Evolutionary conservation across 2,113 vertebrate genomes (phyloP), one percentile per base, ranked within the genome.

Genomic region (Hyperopisus bebe): DNA sequence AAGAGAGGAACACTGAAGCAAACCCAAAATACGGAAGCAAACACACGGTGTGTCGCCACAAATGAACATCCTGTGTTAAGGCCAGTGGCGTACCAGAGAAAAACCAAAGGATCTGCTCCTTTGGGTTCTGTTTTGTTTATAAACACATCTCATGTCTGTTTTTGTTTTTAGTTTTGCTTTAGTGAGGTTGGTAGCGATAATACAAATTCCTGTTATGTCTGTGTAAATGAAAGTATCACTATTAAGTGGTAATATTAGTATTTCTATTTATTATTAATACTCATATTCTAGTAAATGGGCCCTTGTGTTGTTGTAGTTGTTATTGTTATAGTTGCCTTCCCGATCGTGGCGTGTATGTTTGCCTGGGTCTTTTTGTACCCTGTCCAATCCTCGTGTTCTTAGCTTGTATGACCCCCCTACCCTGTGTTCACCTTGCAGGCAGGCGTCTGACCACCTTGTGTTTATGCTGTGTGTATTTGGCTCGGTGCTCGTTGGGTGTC

Each of bases 1-100:
- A 94, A 95, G 91, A 92, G 90, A 87, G 83, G 91, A 91, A 94
- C 92, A 92, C 89, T 87, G 51, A 90, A 91, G 19, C 93, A 91
- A 94, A 94, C 93, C 90, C 91, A 92, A 94, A 95, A 94, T 93
- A 93, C 93, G 92, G 93, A 94, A 92, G 92, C 94, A 89, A 89
- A 91, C 93, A 92, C 90, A 89, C 92, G 87, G 87, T 27, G 53
- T 94, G 92, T 94, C 94, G 70, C 93, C 91, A 51, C 90, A 91
- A 89, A 90, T 74, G 82, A 35, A 91, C 92, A 94, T 95, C 95
- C 95, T 95, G 92, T 91, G 90, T 94, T 94, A 93, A 94, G 39
- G 91, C 55, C 82, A 86, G 50, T 83, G 88, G 89, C 62, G n/a
- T 86, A 84, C 70, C 90, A 88, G 82, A 21, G 70, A 31, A 90